A percentile compares a stretch with the other conserved stretches of the same genome.
Evolutionary conservation across 2,113 vertebrate species (phyloP).

Genomic region (Ptilorrhoa leucosticta): DNA sequence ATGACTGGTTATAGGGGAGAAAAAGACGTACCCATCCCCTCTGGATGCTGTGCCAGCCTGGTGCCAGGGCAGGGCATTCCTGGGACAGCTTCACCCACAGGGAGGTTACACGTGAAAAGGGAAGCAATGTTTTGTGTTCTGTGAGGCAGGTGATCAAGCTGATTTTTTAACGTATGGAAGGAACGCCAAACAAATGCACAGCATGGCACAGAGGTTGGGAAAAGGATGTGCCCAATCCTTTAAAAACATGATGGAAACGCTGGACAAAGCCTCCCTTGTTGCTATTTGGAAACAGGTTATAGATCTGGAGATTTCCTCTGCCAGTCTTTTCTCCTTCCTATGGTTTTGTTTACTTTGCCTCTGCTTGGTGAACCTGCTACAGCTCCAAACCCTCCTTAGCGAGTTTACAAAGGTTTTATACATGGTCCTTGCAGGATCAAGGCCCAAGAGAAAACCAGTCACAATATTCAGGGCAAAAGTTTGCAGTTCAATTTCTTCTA

Average conservation of each 20-base stretch:
- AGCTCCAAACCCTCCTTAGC: neutral
- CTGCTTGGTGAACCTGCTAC: neutral
- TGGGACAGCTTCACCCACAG: neutral
- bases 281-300: neutral
- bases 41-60: neutral
- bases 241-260: neutral
- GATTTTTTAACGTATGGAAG: neutral
- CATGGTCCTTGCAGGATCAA: neutral
- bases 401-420: neutral
- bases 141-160: fast-evolving
- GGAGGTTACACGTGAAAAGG: neutral
- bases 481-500: neutral
- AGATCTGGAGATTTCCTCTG: neutral
- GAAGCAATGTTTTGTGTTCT: fast-evolving
- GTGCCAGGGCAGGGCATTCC: neutral
- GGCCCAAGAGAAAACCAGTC: neutral
- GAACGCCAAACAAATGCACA: neutral
- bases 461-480: neutral
- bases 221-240: neutral
- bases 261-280: neutral
- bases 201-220: fast-evolving
- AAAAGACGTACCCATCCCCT: neutral
- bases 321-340: fast-evolving
- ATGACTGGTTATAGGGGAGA: fast-evolving
- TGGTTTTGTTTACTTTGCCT: neutral